Conservation (phyloP, 2,888 invertebrate species). For the Thymelicus sylvestris region DNA sequence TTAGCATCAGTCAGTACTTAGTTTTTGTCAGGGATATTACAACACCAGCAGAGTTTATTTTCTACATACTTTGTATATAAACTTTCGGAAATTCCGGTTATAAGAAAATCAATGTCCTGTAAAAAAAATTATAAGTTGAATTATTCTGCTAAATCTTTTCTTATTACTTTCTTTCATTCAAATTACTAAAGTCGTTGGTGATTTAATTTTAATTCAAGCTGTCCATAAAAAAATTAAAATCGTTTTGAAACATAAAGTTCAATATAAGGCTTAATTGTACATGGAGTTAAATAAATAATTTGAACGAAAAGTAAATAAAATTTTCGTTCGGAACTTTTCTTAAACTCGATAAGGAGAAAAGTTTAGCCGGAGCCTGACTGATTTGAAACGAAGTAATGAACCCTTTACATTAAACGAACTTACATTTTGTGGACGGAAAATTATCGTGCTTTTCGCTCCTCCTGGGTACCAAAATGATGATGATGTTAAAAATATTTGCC, state of each 20-base stretch:
- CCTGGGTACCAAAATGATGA: no score
- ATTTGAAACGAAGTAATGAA: constrained; percentile 5
- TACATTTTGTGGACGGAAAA: neutral
- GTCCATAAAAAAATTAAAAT: no score
- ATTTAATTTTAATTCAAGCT: no score
- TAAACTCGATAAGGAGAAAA: constrained; percentile 11
- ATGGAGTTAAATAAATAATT: neutral
- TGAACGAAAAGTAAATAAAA: neutral
- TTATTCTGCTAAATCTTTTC: no score
- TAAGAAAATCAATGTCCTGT: no score
- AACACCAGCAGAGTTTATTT: neutral
- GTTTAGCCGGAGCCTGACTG: neutral
- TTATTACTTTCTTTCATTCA: no score
- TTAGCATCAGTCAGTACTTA: constrained; percentile 3
- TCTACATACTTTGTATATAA: no score
- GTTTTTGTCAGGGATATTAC: neutral
- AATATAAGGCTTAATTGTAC: neutral
- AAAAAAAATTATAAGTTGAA: no score
- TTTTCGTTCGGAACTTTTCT: constrained; percentile 4
- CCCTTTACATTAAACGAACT: neutral
- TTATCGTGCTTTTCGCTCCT: no score
- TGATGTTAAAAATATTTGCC: neutral
- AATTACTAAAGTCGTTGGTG: no score
- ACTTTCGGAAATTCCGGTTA: no score
- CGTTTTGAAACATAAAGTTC: neutral